Base-by-base conservation (phyloP, 2,113 vertebrate species). In the Forbesichthys papilliferus region DNA sequence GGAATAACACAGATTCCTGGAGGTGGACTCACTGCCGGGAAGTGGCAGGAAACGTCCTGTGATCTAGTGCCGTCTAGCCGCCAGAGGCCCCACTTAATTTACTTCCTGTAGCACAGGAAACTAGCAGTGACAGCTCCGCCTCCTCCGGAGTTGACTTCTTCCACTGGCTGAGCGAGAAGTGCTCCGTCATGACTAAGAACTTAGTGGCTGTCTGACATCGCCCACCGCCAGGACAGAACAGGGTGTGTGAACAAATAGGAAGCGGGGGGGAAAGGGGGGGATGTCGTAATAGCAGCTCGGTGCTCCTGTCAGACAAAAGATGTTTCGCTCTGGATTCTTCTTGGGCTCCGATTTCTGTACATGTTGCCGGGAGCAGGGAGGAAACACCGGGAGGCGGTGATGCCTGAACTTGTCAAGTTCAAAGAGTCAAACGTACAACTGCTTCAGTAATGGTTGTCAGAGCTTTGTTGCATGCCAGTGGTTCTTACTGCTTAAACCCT, bases 81-180 rank as follows among this genome's bases (percentile, higher is more conserved):
- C 79, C 73, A 75, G 75, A 11, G 11, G 36, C 42, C 53, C 27
- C 80, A 74, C 84, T 54, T 53, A 88, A 88, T 85, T 82, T 11
- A 49, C 78, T 87, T 89, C 87, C 87, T 79, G 64, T 83, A 60
- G 70, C 68, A 87, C 64, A 80, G 89, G 87, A 89, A 86, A 86
- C 83, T 65, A 84, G 78, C 60, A 77, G 69, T 48, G 48, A 82
- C 13, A 42, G 65, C 55, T 68, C 72, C 61, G 48, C 83, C 86
- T 64, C 80, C 82, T 85, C 67, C 74, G 71, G 52, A 16, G 9
- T 64, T 57, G 13, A 62, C 8, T 72, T 56, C 9, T 61, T 46
- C 46, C 16, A 51, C 11, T 0, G 61, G 69, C 56, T 78, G 84
- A 61, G 20, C 0, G 18, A 80, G 69, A 86, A 85, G 42, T 76